Evolutionary conservation across 2,888 invertebrate genomes (phyloP), one percentile per base, ranked within the genome.

Genomic region (Epicampocera succincta): DNA sequence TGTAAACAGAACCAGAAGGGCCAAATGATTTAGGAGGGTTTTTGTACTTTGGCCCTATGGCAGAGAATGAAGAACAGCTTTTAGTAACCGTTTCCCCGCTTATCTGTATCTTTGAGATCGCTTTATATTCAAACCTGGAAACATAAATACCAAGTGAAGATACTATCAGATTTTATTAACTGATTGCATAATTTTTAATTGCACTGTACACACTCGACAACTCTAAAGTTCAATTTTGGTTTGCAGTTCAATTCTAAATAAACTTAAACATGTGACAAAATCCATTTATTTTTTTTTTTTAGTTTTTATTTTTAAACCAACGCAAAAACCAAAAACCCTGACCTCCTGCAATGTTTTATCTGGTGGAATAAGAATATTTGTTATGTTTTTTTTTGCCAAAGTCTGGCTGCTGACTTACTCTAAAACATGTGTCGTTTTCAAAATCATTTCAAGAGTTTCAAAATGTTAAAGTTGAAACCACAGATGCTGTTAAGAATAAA

Each of bases 281-380:
- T 6, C n/a, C 0, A 50, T 56, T 25, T 44, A 44, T n/a, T n/a
- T n/a, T n/a, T n/a, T n/a, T n/a, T n/a, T n/a, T n/a, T n/a, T n/a
- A n/a, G n/a, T n/a, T n/a, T n/a, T n/a, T n/a, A n/a, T 25, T 52
- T 56, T 33, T 17, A 17, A 69, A 52, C 52, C 17, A 38, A 61
- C 38, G 29, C 11, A 61, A 69, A 74, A 82, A 82, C 82, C 11
- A 61, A 69, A 74, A 82, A 82, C 82, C 82, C 82, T 82, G 82
- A 82, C 82, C 82, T 82, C 82, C 82, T 82, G 82, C 82, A 82
- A 82, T 82, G 82, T 82, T 78, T 74, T 61, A 52, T 66, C 19
- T 60, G 52, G 72, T 69, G 19, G 21, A 38, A 46, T 50, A n/a
- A 56, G 29, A 46, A 5, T 11, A 52, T 8, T 33, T 33, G 3